Evolutionary conservation across 2,888 invertebrate species (phyloP).

Genomic region (Sialis lutaria): DNA sequence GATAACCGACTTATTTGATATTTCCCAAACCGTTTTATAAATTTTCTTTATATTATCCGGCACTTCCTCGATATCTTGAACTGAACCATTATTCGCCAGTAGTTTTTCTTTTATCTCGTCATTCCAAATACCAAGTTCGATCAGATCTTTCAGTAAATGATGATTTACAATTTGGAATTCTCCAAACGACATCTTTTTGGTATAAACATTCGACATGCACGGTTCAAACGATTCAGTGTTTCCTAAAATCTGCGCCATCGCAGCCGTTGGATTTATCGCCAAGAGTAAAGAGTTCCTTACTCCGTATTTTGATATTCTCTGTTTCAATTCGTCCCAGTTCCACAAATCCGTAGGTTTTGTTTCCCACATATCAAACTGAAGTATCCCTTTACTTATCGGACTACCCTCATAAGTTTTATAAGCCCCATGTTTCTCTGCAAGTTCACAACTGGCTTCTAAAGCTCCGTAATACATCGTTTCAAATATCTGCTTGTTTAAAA

Average conservation of each 20-base stretch:
- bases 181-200: constrained; percentile 38
- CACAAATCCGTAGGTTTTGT: constrained; percentile 26
- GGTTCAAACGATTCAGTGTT: constrained; percentile 47
- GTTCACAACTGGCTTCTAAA: constrained; percentile 36
- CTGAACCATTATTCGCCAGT: constrained; percentile 35
- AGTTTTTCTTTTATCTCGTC: constrained; percentile 37
- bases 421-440: constrained; percentile 30
- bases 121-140: constrained; percentile 35
- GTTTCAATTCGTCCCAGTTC: constrained; percentile 34
- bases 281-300: constrained; percentile 39
- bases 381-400: constrained; percentile 35
- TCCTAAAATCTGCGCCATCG: constrained; percentile 46
- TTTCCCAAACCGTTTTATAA: constrained; percentile 40
- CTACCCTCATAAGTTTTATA: constrained; percentile 40
- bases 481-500: constrained; percentile 38
- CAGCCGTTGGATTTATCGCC: constrained; percentile 48
- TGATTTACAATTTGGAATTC: constrained; percentile 42
- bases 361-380: neutral
- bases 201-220: constrained; percentile 44
- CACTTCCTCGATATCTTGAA: constrained; percentile 30
- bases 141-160: constrained; percentile 39
- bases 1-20: constrained; percentile 35
- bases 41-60: constrained; percentile 30
- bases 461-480: constrained; percentile 42
- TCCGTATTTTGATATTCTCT: constrained; percentile 35